Evolutionary conservation across 1,140 invertebrate species (phyloP).

Genomic region (Drosophila simulans): DNA sequence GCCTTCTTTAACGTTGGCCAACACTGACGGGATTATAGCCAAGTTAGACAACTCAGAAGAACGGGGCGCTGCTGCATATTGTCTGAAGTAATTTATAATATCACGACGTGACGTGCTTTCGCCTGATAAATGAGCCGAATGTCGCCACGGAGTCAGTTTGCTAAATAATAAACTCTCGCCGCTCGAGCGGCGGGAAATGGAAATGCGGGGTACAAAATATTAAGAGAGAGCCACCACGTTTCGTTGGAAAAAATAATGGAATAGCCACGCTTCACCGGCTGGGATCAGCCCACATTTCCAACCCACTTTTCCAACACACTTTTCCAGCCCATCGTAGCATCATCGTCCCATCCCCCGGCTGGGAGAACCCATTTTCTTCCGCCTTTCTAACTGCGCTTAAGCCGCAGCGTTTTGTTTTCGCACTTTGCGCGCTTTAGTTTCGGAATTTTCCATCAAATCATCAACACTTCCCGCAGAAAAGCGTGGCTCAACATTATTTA

Average conservation of each 20-base stretch:
- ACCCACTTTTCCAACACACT: neutral
- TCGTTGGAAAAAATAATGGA: conserved; percentile 29
- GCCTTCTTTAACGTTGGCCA: neutral
- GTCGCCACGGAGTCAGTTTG: conserved; percentile 52
- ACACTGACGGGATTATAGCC: neutral
- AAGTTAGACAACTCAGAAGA: conserved; percentile 4
- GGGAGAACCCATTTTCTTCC: conserved; percentile 1
- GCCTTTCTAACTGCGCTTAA: conserved; percentile 38
- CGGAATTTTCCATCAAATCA: conserved; percentile 74
- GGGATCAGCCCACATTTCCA: conserved; percentile 5
- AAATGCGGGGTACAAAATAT: neutral
- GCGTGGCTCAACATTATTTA: conserved; percentile 74
- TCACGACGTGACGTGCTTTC: conserved; percentile 45
- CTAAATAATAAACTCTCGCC: conserved; percentile 50
- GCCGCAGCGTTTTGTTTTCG: conserved; percentile 43
- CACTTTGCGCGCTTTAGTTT: conserved; percentile 64
- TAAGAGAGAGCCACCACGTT: conserved; percentile 28
- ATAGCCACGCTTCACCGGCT: conserved; percentile 23
- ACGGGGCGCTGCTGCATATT: conserved; percentile 28
- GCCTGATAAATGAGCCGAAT: conserved; percentile 51
- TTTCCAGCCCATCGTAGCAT: too few relatives aligned
- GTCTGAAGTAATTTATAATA: conserved; percentile 48
- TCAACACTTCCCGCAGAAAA: conserved; percentile 65
- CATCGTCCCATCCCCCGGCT: neutral
- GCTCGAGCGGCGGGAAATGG: neutral